Conservation (phyloP, 2,797 vertebrate genomes). For the Pseudomugil tenellus region DNA sequence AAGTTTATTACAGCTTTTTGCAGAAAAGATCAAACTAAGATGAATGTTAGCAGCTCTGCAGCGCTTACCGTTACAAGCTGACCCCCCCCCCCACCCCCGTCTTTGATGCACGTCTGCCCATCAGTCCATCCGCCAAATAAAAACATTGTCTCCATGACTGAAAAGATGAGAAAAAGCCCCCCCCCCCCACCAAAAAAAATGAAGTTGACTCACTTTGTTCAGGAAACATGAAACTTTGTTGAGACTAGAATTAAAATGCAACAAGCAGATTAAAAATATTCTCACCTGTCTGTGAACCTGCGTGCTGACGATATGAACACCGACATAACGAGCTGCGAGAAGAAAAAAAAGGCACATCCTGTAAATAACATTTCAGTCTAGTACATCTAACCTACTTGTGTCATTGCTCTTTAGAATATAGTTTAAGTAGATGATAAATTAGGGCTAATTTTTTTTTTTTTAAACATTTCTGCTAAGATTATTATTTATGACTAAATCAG, state of each 20-base stretch:
- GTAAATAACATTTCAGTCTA: too few species aligned
- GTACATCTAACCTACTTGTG: background rate
- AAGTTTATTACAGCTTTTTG: background rate
- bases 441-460: too few species aligned
- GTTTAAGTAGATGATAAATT: too few species aligned
- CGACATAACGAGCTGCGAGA: slow-evolving; percentile 65
- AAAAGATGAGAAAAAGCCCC: too few species aligned
- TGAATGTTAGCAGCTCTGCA: background rate
- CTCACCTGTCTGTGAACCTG: slow-evolving; percentile 87
- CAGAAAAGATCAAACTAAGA: background rate
- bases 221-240: background rate
- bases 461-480: too few species aligned
- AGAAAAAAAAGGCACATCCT: too few species aligned
- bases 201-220: background rate
- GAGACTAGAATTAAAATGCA: background rate
- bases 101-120: background rate
- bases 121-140: background rate
- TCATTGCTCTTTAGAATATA: background rate
- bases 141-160: background rate
- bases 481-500: too few species aligned
- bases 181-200: too few species aligned
- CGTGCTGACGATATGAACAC: slow-evolving; percentile 86
- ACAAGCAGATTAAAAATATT: background rate
- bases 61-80: background rate
- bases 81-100: too few species aligned